phyloP scores from a whole-genome alignment of 2,113 vertebrate genomes.

The Phycodurus eques region DNA sequence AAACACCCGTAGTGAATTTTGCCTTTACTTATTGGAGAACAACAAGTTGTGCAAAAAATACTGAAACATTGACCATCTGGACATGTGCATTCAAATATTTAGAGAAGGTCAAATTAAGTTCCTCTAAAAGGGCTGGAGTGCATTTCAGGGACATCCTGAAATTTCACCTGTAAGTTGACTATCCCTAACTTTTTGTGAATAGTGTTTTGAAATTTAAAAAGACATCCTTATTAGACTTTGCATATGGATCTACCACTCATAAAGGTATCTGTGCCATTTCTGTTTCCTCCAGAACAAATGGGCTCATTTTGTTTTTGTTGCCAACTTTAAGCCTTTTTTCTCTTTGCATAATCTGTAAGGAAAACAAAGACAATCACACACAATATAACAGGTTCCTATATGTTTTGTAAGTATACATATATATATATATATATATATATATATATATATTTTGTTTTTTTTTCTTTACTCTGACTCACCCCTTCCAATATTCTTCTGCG shows the following conservation, averaged over 20 bases:
- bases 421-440: too few relatives aligned
- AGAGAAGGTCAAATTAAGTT: too few relatives aligned
- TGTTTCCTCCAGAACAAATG: conserved; percentile 33
- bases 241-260: not conserved
- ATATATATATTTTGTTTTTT: too few relatives aligned
- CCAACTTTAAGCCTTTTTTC: conserved; percentile 31
- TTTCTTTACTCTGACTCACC: conserved; percentile 46
- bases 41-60: too few relatives aligned
- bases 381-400: not conserved
- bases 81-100: too few relatives aligned
- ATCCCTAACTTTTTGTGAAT: not conserved
- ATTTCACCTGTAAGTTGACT: not conserved
- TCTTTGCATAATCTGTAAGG: conserved; percentile 49
- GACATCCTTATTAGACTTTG: not conserved
- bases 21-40: too few relatives aligned
- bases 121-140: too few relatives aligned
- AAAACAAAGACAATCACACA: not conserved
- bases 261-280: conserved; percentile 1
- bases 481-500: conserved; percentile 66
- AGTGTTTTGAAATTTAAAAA: not conserved
- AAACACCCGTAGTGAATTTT: too few relatives aligned
- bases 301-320: conserved; percentile 43
- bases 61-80: too few relatives aligned
- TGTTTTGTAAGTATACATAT: too few relatives aligned
- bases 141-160: not conserved